Evolutionary conservation across 2,113 vertebrate genomes (phyloP).

Genomic region (Rana temporaria): DNA sequence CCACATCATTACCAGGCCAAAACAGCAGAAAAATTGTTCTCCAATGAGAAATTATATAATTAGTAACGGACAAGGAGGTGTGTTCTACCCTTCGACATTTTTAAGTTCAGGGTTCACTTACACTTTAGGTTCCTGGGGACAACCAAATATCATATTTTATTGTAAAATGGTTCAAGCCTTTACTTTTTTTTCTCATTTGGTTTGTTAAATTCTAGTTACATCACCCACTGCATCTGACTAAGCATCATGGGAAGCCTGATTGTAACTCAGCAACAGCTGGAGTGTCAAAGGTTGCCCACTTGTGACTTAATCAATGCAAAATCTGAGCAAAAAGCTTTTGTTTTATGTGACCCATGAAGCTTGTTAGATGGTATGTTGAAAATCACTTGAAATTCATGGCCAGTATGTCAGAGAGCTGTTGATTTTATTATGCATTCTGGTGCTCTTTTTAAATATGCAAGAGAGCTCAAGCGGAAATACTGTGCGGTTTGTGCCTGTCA

Average conservation of each 20-base stretch:
- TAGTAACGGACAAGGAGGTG: too few species aligned
- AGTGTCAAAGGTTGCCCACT: slow-evolving; percentile 19
- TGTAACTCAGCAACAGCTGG: neutral
- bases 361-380: slow-evolving; percentile 38
- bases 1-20: too few species aligned
- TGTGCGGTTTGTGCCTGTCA: slow-evolving; percentile 32
- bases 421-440: slow-evolving; percentile 41
- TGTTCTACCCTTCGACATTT: too few species aligned
- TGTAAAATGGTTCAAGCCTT: neutral
- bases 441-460: slow-evolving; percentile 36
- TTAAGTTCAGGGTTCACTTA: too few species aligned
- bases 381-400: slow-evolving; percentile 38
- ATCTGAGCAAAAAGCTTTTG: slow-evolving; percentile 14
- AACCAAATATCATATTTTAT: neutral
- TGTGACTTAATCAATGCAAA: slow-evolving; percentile 30
- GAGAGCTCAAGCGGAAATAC: slow-evolving; percentile 23
- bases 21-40: too few species aligned
- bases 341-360: slow-evolving; percentile 21
- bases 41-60: too few species aligned
- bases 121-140: too few species aligned
- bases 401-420: slow-evolving; percentile 1
- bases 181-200: neutral
- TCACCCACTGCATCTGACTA: slow-evolving; percentile 14
- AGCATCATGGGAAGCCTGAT: slow-evolving; percentile 14
- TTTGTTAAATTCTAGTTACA: slow-evolving; percentile 19